Conservation (phyloP, 2,888 invertebrate species). For the Agonum fuliginosum region DNA sequence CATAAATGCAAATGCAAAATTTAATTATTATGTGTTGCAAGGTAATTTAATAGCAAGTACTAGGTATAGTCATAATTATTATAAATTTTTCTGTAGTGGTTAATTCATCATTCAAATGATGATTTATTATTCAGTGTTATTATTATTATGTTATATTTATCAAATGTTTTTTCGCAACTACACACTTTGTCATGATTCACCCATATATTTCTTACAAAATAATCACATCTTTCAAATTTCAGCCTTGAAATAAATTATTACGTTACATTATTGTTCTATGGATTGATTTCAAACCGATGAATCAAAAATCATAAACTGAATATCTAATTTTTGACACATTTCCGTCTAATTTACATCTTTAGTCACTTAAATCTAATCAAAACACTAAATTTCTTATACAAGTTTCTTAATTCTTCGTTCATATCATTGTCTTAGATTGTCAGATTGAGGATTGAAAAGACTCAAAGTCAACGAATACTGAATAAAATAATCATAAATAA, state of each 20-base stretch:
- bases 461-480: not conserved
- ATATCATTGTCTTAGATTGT: too few species aligned
- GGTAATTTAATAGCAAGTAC: too few species aligned
- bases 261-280: not conserved
- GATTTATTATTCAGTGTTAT: too few species aligned
- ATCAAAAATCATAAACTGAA: not conserved
- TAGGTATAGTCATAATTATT: too few species aligned
- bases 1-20: too few species aligned
- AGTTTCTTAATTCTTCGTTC: not conserved
- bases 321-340: not conserved
- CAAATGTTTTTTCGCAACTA: too few species aligned
- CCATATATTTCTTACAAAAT: not conserved
- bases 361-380: not conserved
- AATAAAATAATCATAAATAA: constrained; percentile 33
- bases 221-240: not conserved
- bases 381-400: not conserved
- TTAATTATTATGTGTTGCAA: too few species aligned
- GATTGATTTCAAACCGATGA: not conserved
- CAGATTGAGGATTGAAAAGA: not conserved
- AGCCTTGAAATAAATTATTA: not conserved
- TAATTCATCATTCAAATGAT: too few species aligned
- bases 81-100: too few species aligned
- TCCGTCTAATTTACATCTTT: not conserved
- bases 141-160: too few species aligned
- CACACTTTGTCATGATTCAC: too few species aligned